phyloP scores from a whole-genome alignment of 1,140 invertebrate species.

The Hycleus cichorii region DNA sequence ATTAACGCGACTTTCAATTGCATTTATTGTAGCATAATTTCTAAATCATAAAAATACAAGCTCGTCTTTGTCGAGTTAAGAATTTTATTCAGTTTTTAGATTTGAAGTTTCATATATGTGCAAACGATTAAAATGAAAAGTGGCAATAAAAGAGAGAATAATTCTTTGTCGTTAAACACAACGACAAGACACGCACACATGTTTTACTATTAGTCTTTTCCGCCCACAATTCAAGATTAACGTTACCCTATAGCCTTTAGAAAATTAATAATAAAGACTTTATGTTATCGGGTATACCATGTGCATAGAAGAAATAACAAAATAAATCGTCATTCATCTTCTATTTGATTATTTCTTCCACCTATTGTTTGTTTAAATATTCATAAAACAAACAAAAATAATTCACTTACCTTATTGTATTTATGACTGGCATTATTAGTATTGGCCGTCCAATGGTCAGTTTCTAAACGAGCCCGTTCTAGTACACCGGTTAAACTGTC shows the following conservation, averaged over 20 bases:
- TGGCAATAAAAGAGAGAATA: no score
- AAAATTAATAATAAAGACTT: background rate
- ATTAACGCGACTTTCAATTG: no score
- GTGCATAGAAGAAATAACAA: background rate
- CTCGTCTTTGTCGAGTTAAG: no score
- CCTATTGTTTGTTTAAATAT: background rate
- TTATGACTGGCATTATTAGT: slow-evolving; percentile 44
- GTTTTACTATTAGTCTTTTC: no score
- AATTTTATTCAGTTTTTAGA: no score
- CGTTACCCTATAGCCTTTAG: background rate
- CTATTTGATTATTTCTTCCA: background rate
- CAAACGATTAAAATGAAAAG: no score
- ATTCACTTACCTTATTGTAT: slow-evolving; percentile 46
- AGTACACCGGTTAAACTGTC: slow-evolving; percentile 47
- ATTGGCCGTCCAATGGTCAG: slow-evolving; percentile 45
- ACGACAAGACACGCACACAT: no score
- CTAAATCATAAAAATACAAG: no score
- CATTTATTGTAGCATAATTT: no score
- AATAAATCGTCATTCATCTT: background rate
- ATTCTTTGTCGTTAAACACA: no score
- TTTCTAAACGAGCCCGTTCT: slow-evolving; percentile 47
- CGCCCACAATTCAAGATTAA: background rate
- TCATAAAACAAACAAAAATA: background rate
- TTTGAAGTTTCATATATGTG: no score
- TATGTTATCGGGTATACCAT: background rate